phyloP scores from a whole-genome alignment of 2,888 invertebrate species.

The Coronaproctus castanopsis region DNA sequence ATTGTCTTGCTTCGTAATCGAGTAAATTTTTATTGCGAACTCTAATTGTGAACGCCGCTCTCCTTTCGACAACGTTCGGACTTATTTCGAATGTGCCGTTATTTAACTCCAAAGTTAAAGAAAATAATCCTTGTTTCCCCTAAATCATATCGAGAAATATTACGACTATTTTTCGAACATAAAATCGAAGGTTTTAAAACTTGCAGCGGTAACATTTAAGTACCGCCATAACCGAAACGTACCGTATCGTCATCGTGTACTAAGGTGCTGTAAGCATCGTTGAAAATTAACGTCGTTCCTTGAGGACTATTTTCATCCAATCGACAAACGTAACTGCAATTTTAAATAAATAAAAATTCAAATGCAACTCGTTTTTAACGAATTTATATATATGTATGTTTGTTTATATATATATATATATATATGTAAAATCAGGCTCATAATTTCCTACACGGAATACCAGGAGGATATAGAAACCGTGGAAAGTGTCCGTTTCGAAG shows the following conservation, averaged over 20 bases:
- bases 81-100: constrained; percentile 75
- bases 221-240: too few relatives aligned
- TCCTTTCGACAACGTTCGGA: constrained; percentile 60
- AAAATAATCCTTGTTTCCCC: constrained; percentile 67
- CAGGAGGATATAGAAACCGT: too few relatives aligned
- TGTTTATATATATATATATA: too few relatives aligned
- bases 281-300: constrained; percentile 51
- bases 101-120: constrained; percentile 51
- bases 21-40: constrained; percentile 62
- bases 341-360: background rate
- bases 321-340: constrained; percentile 45
- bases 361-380: too few relatives aligned
- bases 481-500: too few relatives aligned
- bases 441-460: too few relatives aligned
- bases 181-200: too few relatives aligned
- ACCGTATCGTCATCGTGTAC: constrained; percentile 52
- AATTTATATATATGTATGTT: too few relatives aligned
- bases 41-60: constrained; percentile 55
- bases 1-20: constrained; percentile 63
- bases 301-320: constrained; percentile 62
- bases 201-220: too few relatives aligned
- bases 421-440: too few relatives aligned
- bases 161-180: too few relatives aligned
- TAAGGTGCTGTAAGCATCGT: constrained; percentile 47
- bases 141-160: too few relatives aligned